phyloP scores from a whole-genome alignment of 2,888 invertebrate species.

The Perithous albicinctus region DNA sequence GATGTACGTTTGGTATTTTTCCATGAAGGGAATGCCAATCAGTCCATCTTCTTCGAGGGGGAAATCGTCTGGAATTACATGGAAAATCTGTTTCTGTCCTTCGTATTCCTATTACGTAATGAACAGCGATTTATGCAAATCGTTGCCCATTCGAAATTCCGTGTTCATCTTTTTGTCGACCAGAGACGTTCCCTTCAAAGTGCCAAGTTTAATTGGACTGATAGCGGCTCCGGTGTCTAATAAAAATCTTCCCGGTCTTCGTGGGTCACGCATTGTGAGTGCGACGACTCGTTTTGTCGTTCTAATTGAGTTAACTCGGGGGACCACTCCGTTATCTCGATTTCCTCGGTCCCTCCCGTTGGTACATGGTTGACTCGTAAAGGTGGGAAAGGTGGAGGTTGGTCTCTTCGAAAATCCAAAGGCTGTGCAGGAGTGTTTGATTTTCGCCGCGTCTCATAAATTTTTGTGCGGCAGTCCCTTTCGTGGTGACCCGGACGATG shows the following conservation, averaged over 20 bases:
- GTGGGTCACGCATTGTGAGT: conserved; percentile 14
- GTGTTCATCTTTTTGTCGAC: neutral
- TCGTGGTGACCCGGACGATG: too few species aligned
- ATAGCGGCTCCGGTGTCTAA: conserved; percentile 15
- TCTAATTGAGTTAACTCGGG: conserved; percentile 24
- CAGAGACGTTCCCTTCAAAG: neutral
- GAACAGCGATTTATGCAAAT: conserved; percentile 4
- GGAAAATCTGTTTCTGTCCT: conserved; percentile 12
- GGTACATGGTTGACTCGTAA: too few species aligned
- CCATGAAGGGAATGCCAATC: conserved; percentile 35
- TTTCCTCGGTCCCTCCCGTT: too few species aligned
- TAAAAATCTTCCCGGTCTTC: conserved; percentile 31
- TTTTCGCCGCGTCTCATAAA: too few species aligned
- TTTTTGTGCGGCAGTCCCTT: too few species aligned
- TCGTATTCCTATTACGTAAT: neutral
- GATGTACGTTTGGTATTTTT: conserved; percentile 13
- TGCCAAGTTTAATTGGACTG: neutral
- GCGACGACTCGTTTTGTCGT: conserved; percentile 14
- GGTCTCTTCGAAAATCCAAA: too few species aligned
- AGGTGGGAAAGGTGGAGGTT: too few species aligned
- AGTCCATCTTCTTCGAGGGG: conserved; percentile 30
- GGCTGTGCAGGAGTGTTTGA: too few species aligned
- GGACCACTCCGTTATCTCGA: neutral
- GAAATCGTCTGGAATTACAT: conserved; percentile 25
- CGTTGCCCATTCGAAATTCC: conserved; percentile 4